Conservation (phyloP, 2,113 vertebrate genomes). For the Gnathochromis pfefferi region DNA sequence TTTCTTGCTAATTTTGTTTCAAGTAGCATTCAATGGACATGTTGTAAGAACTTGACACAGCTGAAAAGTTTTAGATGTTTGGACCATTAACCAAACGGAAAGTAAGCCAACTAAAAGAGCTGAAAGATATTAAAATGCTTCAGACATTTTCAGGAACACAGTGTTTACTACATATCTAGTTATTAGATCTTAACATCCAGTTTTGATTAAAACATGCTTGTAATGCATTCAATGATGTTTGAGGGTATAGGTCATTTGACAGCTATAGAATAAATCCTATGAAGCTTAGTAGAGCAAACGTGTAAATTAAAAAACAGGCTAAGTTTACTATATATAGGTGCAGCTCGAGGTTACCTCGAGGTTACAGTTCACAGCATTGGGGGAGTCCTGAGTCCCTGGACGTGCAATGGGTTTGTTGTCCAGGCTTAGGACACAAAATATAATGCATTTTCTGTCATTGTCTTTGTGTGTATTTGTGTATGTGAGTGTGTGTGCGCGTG, state of each 20-base stretch:
- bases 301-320: background rate
- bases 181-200: background rate
- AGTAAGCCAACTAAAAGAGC: background rate
- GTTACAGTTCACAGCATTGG: background rate
- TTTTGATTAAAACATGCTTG: background rate
- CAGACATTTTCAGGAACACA: background rate
- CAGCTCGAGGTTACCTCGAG: background rate
- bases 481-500: background rate
- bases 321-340: background rate
- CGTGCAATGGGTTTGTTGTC: background rate
- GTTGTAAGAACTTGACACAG: background rate
- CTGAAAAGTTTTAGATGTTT: background rate
- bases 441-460: background rate
- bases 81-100: background rate
- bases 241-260: background rate
- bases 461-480: background rate
- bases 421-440: background rate
- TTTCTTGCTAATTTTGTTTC: background rate
- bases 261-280: background rate
- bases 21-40: background rate
- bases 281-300: background rate
- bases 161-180: background rate
- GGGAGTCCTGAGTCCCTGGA: background rate
- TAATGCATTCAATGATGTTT: background rate
- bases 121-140: background rate